Percentiles rank a stretch among this genome's conserved stretches.
Conservation (phyloP, 2,888 invertebrate genomes). For the Drosophila anceps region DNA sequence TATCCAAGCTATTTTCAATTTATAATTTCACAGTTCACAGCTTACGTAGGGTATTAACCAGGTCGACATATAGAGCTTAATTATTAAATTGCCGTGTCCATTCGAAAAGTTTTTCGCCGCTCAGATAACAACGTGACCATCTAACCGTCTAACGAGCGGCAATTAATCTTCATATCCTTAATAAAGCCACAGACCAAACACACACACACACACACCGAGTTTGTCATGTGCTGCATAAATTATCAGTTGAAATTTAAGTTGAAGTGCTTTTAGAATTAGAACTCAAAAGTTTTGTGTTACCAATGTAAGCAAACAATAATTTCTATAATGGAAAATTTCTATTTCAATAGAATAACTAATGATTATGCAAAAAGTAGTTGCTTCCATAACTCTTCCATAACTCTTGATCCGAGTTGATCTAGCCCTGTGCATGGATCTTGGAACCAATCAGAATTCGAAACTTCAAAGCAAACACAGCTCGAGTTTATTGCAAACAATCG, state of each 20-base stretch:
- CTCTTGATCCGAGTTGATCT: too few relatives aligned
- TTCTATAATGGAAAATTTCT: too few relatives aligned
- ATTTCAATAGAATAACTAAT: too few relatives aligned
- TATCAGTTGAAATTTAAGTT: conserved; percentile 28
- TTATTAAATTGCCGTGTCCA: conserved; percentile 51
- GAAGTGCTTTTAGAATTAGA: neutral
- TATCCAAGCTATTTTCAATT: conserved; percentile 15
- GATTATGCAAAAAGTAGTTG: too few relatives aligned
- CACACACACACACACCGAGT: conserved; percentile 18
- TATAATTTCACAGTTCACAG: conserved; percentile 28
- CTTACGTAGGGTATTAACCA: conserved; percentile 6
- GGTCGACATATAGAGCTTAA: conserved; percentile 24
- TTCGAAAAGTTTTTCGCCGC: conserved; percentile 36
- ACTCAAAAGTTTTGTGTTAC: too few relatives aligned
- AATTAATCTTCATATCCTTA: conserved; percentile 58
- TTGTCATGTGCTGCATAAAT: conserved; percentile 50
- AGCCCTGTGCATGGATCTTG: too few relatives aligned
- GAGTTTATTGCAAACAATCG: too few relatives aligned
- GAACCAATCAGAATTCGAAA: too few relatives aligned
- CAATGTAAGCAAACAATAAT: neutral
- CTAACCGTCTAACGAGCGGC: conserved; percentile 55
- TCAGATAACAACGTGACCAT: conserved; percentile 48
- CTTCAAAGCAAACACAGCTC: too few relatives aligned
- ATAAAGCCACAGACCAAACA: conserved; percentile 12
- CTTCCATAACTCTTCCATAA: too few relatives aligned